Percentiles rank a stretch among this genome's conserved stretches.
phyloP scores from a whole-genome alignment of 2,113 vertebrate species.

The Colinus virginianus region DNA sequence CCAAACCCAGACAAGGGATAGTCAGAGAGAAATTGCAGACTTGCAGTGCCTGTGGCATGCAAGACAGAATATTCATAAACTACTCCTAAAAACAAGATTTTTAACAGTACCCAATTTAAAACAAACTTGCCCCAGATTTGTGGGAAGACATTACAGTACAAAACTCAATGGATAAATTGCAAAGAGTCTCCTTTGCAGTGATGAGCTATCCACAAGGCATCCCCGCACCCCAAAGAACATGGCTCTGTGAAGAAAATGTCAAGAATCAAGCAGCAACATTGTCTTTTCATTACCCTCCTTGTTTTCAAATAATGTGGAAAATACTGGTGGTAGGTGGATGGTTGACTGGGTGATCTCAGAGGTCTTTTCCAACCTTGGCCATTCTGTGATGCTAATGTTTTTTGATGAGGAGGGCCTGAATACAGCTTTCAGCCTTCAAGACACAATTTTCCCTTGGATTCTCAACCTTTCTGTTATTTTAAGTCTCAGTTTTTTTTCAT shows the following conservation, averaged over 20 bases:
- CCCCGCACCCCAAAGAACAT: neutral
- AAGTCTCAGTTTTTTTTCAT: neutral
- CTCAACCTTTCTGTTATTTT: neutral
- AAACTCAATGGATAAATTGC: neutral
- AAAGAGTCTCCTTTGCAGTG: neutral
- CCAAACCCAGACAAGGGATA: neutral
- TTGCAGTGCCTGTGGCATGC: neutral
- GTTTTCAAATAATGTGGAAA: neutral
- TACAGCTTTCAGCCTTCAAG: neutral
- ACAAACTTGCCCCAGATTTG: neutral
- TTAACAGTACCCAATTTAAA: neutral
- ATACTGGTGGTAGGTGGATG: no score
- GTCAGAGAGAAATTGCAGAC: neutral
- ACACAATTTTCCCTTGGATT: neutral
- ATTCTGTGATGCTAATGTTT: no score
- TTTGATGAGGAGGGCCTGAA: neutral
- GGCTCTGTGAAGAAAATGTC: neutral
- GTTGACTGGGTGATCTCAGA: no score
- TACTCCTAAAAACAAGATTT: neutral
- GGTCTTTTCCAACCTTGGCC: no score
- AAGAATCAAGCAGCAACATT: conserved; percentile 3
- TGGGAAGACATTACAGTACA: neutral
- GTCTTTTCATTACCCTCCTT: neutral
- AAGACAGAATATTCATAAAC: neutral
- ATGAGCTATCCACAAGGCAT: neutral